Percentiles rank a stretch among this genome's conserved stretches.
Evolutionary conservation across 37 sponge, comb jelly and placozoan genomes (phyloP).

Genomic region (Ianthella basta): DNA sequence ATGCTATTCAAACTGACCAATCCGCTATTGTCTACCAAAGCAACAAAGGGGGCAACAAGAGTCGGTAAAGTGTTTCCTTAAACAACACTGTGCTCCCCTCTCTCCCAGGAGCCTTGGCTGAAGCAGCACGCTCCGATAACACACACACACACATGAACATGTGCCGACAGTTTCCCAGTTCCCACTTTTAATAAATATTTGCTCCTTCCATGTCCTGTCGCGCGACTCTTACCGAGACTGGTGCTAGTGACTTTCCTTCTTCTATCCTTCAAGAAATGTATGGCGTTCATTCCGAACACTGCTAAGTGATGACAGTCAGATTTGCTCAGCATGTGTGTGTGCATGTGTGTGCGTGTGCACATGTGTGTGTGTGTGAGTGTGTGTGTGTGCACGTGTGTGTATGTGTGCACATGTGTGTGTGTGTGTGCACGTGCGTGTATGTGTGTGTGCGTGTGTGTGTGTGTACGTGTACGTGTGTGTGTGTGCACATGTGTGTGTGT

Average conservation of each 20-base stretch:
- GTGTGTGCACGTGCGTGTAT: neutral
- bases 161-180: too few species aligned
- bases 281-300: too few species aligned
- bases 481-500: slow-evolving; percentile 24
- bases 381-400: too few species aligned
- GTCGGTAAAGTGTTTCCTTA: neutral
- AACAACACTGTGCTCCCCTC: neutral
- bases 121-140: neutral
- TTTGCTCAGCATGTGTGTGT: neutral
- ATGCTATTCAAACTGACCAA: neutral
- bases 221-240: too few species aligned
- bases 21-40: neutral
- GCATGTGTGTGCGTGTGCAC: neutral
- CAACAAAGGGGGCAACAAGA: neutral
- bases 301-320: neutral
- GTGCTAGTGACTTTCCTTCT: too few species aligned
- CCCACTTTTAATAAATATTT: too few species aligned
- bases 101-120: neutral
- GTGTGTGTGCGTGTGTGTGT: neutral
- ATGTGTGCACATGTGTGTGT: too few species aligned
- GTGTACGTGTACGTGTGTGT: slow-evolving; percentile 33
- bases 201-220: too few species aligned
- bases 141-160: neutral
- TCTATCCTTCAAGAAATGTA: too few species aligned
- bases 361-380: neutral